These are phyloP conservation scores for Hirudinaria manillensis DNA, from an alignment of 2,888 invertebrate genomes.

Conservation along the genomic window DNA sequence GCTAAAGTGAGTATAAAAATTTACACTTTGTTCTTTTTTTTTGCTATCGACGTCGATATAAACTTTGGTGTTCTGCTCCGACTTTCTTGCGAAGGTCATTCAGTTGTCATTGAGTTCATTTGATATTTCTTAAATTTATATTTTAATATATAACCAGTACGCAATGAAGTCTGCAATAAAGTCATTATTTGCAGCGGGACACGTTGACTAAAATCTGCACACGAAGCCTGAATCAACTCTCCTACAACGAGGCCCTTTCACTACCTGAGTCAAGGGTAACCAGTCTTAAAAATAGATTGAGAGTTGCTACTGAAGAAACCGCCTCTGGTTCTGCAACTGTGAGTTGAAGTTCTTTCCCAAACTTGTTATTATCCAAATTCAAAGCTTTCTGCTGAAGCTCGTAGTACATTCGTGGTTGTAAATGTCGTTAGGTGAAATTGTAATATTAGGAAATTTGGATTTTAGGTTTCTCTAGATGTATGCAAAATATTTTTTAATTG, in stretches of 20 bases:
- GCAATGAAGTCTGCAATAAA: background rate
- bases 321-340: slow-evolving; percentile 32
- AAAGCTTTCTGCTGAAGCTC: too few species aligned
- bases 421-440: background rate
- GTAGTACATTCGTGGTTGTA: too few species aligned
- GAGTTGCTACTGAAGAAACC: slow-evolving; percentile 30
- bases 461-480: background rate
- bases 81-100: background rate
- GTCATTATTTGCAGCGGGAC: too few species aligned
- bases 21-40: too few species aligned
- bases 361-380: background rate
- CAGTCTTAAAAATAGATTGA: slow-evolving; percentile 31
- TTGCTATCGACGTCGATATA: too few species aligned
- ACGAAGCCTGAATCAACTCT: slow-evolving; percentile 23
- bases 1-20: slow-evolving; percentile 2
- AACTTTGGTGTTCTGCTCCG: too few species aligned
- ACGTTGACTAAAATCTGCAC: background rate
- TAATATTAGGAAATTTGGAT: background rate
- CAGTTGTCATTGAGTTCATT: background rate
- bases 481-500: slow-evolving; percentile 23
- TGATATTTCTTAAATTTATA: background rate
- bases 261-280: slow-evolving; percentile 31
- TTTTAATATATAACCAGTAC: background rate
- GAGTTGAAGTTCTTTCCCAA: background rate
- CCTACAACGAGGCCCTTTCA: slow-evolving; percentile 30